These are phyloP conservation scores for Pica pica DNA, from an alignment of 2,113 vertebrate genomes.

Conservation along the genomic window DNA sequence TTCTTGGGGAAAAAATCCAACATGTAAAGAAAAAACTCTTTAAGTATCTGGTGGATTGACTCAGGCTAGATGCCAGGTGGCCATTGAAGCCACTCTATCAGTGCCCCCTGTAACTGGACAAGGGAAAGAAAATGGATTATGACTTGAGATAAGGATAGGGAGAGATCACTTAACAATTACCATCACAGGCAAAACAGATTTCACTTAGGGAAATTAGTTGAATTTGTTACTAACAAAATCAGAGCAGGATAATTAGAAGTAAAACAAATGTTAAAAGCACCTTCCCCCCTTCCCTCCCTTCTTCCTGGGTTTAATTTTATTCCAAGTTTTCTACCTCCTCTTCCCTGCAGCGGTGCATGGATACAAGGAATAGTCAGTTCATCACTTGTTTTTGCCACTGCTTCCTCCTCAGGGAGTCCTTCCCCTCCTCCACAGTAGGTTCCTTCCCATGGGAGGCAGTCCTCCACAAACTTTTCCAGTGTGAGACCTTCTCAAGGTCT, in stretches of 20 bases:
- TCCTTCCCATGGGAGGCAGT: neutral
- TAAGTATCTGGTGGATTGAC: neutral
- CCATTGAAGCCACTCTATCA: neutral
- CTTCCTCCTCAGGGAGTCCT: neutral
- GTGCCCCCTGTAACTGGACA: neutral
- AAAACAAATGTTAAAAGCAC: neutral
- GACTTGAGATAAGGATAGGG: neutral
- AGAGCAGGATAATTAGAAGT: neutral
- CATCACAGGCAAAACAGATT: neutral
- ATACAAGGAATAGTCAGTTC: neutral
- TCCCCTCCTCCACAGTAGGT: neutral
- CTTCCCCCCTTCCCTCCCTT: rapidly evolving
- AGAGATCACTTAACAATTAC: neutral
- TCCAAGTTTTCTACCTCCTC: neutral
- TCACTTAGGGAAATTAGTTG: neutral
- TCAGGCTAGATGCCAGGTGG: neutral
- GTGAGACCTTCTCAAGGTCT: neutral
- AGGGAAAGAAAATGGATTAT: neutral
- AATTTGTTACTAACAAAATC: neutral
- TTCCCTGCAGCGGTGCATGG: rapidly evolving
- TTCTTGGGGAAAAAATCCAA: neutral
- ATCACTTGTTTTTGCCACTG: rapidly evolving
- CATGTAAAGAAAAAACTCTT: neutral
- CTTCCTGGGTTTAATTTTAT: neutral
- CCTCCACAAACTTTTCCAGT: neutral